Base-by-base conservation (phyloP, 2,888 invertebrate genomes). In the Meiosimyza decipiens region DNA sequence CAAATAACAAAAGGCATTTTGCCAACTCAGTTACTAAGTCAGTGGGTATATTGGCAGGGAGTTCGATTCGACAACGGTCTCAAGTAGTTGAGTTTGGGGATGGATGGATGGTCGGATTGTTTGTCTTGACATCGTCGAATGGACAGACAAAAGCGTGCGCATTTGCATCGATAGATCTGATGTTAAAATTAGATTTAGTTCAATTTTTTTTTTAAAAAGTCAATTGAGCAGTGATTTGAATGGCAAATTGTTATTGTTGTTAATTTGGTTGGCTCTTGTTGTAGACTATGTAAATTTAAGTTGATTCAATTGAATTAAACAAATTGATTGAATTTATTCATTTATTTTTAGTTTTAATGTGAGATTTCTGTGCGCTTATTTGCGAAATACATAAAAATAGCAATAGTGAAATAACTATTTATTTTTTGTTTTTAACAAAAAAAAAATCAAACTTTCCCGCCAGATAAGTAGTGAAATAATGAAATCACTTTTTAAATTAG, bases 251-350 rank as follows among this genome's bases (percentile, higher is more conserved):
- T 70, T 72, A 73, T 72, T 71, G 66, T 68, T 73, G 16, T 49
- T 72, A 40, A 22, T 60, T 71, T 71, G 22, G 28, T 71, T 55
- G 40, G 3, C 15, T 50, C 33, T 50, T 50, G 16, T 67, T 1
- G 22, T 22, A 28, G 28, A 28, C 3, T 28, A 28, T n/a, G 65
- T 49, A 9, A 9, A 40, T 40, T 40, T 40, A 6, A 40, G 50
- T 51, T 22, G 64, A 22, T 73, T 22, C 22, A 49, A 64, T 73
- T 68, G 71, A 72, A 73, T 74, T 67, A 71, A 74, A 71, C 72
- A 67, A 70, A 62, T 73, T 73, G 73, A 68, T 69, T 69, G 60
- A 69, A 16, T 54, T 54, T 28, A 22, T 60, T 18, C 59, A 60
- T 64, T 71, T 71, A 73, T 71, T 73, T 73, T 71, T 71, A 69